Percentiles rank a stretch among this genome's conserved stretches.
Conservation (phyloP, 2,797 vertebrate species). For the Ctenochaetus hawaiiensis region DNA sequence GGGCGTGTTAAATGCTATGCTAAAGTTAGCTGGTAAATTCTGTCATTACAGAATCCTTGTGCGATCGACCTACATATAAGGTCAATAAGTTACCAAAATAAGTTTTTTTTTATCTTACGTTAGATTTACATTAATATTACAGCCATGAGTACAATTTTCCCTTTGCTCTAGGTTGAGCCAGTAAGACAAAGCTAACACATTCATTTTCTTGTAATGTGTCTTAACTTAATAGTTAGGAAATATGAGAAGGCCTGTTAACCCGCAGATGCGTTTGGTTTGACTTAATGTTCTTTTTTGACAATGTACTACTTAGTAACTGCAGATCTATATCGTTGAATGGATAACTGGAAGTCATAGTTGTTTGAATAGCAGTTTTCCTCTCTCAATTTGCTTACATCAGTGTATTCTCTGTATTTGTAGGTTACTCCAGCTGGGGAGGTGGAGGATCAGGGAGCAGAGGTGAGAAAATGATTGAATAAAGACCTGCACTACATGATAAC, state of each 20-base stretch:
- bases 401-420: conserved; percentile 50
- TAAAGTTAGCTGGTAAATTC: neutral
- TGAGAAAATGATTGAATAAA: conserved; percentile 46
- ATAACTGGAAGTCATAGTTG: neutral
- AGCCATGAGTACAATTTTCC: too few species aligned
- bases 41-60: conserved; percentile 55
- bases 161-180: neutral
- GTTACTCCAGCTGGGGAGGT: conserved; percentile 86
- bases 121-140: neutral
- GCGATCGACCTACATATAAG: conserved; percentile 1
- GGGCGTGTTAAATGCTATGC: neutral
- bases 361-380: neutral
- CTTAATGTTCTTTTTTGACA: too few species aligned
- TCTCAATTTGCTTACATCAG: neutral
- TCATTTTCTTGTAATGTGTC: neutral
- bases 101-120: conserved; percentile 11
- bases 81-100: conserved; percentile 65
- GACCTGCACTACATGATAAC: neutral
- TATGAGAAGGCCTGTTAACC: neutral
- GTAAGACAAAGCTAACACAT: neutral
- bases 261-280: too few species aligned
- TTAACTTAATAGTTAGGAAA: neutral
- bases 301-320: neutral
- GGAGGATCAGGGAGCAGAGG: conserved; percentile 83
- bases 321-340: too few species aligned